Evolutionary conservation across 1,140 invertebrate species (phyloP), one percentile per base, ranked within the genome.

Genomic region (Eulimnadia texana): DNA sequence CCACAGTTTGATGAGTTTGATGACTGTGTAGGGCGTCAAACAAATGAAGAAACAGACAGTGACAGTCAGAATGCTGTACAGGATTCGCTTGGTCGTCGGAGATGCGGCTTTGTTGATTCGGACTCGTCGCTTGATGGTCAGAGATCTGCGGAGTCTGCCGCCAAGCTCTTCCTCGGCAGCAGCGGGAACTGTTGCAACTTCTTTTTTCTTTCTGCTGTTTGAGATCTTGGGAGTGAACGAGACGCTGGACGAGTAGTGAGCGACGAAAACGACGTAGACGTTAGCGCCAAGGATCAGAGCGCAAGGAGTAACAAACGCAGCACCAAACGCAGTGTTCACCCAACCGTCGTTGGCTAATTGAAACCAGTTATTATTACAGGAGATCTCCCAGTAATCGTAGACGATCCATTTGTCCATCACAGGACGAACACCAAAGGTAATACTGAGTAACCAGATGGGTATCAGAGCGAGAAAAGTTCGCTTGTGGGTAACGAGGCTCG

Each of bases 11-110:
- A 72, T 67, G 0, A 74, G 66, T 61, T 74, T 74, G 16, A 72
- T 74, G 1, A 73, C 67, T 64, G 72, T 72, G 65, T 73, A 74
- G 9, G 73, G 73, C 1, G 73, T 72, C 69, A 73, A 69, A 58
- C 69, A 74, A 19, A 73, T 56, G 57, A 74, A 73, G 63, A 70
- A 74, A 0, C 69, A 66, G 9, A 67, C 19, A 1, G 73, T 69
- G 2, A 74, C 69, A 2, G 72, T 66, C 9, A 74, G 58, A 2
- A 74, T 65, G 58, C 71, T 73, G 0, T 65, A 66, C 3, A 73
- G 64, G 2, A 67, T 42, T 66, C 50, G 42, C 29, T 29, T 63
- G 11, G 42, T 22, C 10, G 23, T 49, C 25, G 22, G 33, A 42
- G 6, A 42, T 6, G 33, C 6, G 6, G 33, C 33, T 16, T 42